Evolutionary conservation across 2,113 vertebrate species (phyloP).

Genomic region (Scytalopus superciliaris): DNA sequence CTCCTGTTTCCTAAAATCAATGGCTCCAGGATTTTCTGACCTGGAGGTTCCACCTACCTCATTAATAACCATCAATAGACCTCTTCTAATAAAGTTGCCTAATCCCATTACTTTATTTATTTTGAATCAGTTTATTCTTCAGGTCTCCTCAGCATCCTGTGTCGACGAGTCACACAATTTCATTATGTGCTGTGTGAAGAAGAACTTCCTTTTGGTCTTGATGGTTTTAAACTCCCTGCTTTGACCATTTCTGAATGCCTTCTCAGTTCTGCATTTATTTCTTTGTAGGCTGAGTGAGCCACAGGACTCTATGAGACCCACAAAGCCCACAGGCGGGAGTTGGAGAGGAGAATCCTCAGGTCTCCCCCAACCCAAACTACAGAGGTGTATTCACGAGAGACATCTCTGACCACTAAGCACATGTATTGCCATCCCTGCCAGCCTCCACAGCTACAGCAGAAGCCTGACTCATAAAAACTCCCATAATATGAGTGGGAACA

Average conservation of each 20-base stretch:
- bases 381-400: neutral
- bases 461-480: neutral
- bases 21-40: neutral
- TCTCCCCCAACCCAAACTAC: neutral
- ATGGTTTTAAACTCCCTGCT: neutral
- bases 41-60: neutral
- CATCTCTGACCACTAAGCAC: neutral
- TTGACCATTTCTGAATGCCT: neutral
- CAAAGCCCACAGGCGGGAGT: neutral
- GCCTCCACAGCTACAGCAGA: neutral
- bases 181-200: constrained; percentile 18
- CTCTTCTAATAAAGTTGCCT: neutral
- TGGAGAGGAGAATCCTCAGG: neutral
- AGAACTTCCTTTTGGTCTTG: neutral
- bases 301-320: neutral
- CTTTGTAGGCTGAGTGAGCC: neutral
- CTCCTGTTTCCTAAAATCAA: neutral
- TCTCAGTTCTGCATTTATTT: neutral
- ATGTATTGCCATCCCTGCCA: neutral
- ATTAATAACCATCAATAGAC: constrained; percentile 13
- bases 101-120: constrained; percentile 38
- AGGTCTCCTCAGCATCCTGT: constrained; percentile 33
- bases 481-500: no score
- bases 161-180: neutral
- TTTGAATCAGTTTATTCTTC: neutral